Evolutionary conservation across 2,797 vertebrate genomes (phyloP), one percentile per base, ranked within the genome.

Genomic region (Amazona finschi): DNA sequence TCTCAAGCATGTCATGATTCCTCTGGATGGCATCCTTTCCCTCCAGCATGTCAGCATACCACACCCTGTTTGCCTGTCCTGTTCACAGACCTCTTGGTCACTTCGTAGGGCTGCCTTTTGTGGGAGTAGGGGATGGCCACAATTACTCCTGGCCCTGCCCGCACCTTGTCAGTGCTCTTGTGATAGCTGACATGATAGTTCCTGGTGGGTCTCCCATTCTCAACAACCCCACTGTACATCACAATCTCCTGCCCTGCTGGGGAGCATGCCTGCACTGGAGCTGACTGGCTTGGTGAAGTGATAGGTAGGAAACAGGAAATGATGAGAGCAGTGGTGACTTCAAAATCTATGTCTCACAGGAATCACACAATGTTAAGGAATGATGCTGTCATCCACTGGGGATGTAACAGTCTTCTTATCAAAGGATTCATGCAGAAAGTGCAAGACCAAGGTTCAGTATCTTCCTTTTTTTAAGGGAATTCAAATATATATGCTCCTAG

Each of bases 241-340:
- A 21, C 21, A 16, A 18, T 36, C 17, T 8, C 15, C 20, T 2
- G 12, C 25, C 28, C 27, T 2, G 11, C 43, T 13, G 3, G 6
- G 3, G 43, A 58, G 38, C 1, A 2, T 2, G 9, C 16, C 43
- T 38, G 15, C 6, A 5, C 18, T 4, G 3, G 27, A 47, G 16
- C 16, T 4, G 12, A 20, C 60, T 8, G 2, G 27, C 33, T 75
- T 11, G 1, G 21, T 4, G 9, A n/a, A 22, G 27, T 4, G 5
- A 49, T 28, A 73, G 14, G 12, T 19, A 88, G 28, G 31, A 76
- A 81, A 67, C 4, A 39, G 14, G 39, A 60, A 62, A 62, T 5
- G 15, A 1, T 15, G 19, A 62, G 9, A 20, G 55, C 7, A 19
- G 31, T 5, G 1, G 16, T 70, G 43, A 41, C 30, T 36, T 58